Conservation (phyloP, 30 jellyfish, hydroid and myxozoan species). For the Cassiopea xamachana region DNA sequence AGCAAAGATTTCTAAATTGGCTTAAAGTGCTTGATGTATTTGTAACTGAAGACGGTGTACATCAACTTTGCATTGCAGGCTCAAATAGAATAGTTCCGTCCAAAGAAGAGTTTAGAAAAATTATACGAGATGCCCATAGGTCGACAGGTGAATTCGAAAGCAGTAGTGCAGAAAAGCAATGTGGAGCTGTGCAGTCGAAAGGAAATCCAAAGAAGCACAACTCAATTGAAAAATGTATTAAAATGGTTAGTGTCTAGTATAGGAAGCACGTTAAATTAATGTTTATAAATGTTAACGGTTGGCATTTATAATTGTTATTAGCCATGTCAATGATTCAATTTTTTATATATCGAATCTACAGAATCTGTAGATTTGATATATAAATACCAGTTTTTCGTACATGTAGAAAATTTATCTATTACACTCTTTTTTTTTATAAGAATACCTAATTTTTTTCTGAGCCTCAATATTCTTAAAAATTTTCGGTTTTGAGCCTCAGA, state of each 20-base stretch:
- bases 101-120: slow-evolving; percentile 35
- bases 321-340: too few species aligned
- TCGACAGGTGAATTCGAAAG: slow-evolving; percentile 45
- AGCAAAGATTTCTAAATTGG: slow-evolving; percentile 45
- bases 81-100: slow-evolving; percentile 44
- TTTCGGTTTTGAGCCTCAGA: too few species aligned
- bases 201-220: slow-evolving; percentile 38
- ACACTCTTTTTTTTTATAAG: too few species aligned
- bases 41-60: slow-evolving; percentile 16
- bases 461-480: too few species aligned
- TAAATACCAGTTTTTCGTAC: too few species aligned
- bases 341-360: too few species aligned
- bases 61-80: slow-evolving; percentile 8
- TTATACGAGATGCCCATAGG: slow-evolving; percentile 62
- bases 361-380: too few species aligned
- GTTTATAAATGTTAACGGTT: too few species aligned
- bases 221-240: slow-evolving; percentile 43
- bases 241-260: slow-evolving; percentile 14
- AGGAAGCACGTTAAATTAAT: too few species aligned
- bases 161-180: background rate
- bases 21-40: slow-evolving; percentile 38
- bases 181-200: background rate
- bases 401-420: too few species aligned
- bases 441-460: too few species aligned
- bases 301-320: too few species aligned